These are phyloP conservation scores for Procavia capensis DNA, from an alignment of 2,113 vertebrate genomes.

Conservation along the genomic window DNA sequence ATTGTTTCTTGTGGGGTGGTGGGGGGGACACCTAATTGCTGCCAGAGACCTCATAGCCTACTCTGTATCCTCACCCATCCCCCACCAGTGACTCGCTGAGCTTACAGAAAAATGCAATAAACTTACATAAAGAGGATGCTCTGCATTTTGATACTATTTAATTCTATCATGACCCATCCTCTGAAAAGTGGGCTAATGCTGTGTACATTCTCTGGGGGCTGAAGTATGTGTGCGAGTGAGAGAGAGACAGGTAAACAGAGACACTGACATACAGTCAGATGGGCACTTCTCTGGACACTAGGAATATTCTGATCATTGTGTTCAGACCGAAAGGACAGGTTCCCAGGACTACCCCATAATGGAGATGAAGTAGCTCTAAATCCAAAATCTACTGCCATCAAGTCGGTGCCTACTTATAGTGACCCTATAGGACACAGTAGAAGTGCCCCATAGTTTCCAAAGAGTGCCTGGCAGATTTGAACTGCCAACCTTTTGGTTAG, in stretches of 20 bases:
- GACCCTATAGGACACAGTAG: too few relatives aligned
- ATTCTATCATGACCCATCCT: neutral
- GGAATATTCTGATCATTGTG: slow-evolving; percentile 19
- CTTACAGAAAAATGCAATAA: slow-evolving; percentile 56
- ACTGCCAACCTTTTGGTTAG: too few relatives aligned
- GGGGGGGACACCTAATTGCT: too few relatives aligned
- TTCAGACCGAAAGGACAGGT: neutral
- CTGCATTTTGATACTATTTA: neutral
- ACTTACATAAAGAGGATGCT: slow-evolving; percentile 36
- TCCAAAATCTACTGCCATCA: too few relatives aligned
- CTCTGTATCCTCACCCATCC: neutral
- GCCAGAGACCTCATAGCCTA: neutral
- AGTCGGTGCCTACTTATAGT: too few relatives aligned
- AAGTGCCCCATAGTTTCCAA: too few relatives aligned
- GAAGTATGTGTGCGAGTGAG: too few relatives aligned
- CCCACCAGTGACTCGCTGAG: neutral
- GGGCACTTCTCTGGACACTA: neutral
- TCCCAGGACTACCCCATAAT: neutral
- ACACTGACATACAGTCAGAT: neutral
- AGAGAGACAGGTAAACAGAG: neutral
- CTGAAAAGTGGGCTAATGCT: neutral
- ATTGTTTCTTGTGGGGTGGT: slow-evolving; percentile 30
- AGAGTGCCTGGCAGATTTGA: too few relatives aligned
- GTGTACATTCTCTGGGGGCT: neutral
- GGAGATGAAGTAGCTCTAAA: neutral